A percentile compares a stretch with the other conserved stretches of the same genome.
These are phyloP conservation scores for Pachliopta kotzebuea DNA, from an alignment of 2,888 invertebrate species.

Conservation along the genomic window DNA sequence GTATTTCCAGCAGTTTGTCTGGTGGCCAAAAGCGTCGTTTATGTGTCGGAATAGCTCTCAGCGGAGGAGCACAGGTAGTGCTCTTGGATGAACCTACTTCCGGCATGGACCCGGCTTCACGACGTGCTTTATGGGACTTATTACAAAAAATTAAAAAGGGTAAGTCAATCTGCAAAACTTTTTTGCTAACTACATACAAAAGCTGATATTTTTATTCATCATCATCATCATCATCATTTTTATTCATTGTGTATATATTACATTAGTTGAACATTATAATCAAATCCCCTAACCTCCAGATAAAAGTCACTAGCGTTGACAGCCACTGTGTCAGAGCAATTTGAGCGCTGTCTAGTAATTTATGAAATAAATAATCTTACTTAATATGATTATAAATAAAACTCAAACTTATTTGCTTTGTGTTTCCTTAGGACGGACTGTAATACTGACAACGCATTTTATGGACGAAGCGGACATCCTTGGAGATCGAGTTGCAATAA, in stretches of 20 bases:
- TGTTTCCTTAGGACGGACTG: slow-evolving; percentile 81
- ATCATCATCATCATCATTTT: too few species aligned
- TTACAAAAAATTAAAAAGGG: slow-evolving; percentile 85
- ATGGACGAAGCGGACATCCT: slow-evolving; percentile 95
- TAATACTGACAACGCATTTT: slow-evolving; percentile 91
- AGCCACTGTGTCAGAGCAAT: too few species aligned
- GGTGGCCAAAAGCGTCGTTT: slow-evolving; percentile 90
- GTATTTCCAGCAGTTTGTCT: slow-evolving; percentile 81
- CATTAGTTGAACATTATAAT: too few species aligned
- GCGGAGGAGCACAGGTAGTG: slow-evolving; percentile 87
- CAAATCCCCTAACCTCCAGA: too few species aligned
- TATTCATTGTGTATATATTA: too few species aligned
- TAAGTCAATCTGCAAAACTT: slow-evolving; percentile 32
- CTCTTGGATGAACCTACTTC: slow-evolving; percentile 89
- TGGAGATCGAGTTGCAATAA: slow-evolving; percentile 93
- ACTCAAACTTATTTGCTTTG: too few species aligned
- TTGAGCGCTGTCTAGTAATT: too few species aligned
- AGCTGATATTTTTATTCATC: too few species aligned
- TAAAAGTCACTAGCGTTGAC: too few species aligned
- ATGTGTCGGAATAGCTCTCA: slow-evolving; percentile 87
- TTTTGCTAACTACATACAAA: too few species aligned
- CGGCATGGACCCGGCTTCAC: slow-evolving; percentile 92
- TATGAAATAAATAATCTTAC: too few species aligned
- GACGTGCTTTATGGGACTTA: slow-evolving; percentile 92
- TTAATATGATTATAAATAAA: too few species aligned